These are phyloP conservation scores for Antechinus flavipes DNA, from an alignment of 2,113 vertebrate genomes.

Conservation along the genomic window DNA sequence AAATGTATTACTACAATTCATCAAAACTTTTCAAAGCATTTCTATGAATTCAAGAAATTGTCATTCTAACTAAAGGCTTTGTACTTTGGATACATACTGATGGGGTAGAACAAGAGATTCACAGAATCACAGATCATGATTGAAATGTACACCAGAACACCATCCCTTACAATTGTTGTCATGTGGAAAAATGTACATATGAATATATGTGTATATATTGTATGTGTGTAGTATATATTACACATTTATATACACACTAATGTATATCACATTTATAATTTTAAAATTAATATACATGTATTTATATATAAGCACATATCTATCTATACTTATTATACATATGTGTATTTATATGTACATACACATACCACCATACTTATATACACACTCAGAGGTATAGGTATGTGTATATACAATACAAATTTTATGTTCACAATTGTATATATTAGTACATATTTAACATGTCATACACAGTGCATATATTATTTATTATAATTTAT, in stretches of 20 bases:
- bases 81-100: background rate
- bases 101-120: background rate
- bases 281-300: background rate
- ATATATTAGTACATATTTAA: background rate
- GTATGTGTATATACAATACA: background rate
- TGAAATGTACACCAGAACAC: background rate
- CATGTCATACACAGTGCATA: background rate
- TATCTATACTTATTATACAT: background rate
- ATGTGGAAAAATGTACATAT: background rate
- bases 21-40: background rate
- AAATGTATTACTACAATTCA: background rate
- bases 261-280: background rate
- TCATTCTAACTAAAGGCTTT: background rate
- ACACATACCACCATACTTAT: background rate
- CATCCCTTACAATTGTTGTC: background rate
- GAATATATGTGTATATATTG: background rate
- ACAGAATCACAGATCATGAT: background rate
- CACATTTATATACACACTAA: background rate
- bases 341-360: background rate
- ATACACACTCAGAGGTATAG: background rate
- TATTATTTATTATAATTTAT: no score
- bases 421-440: background rate
- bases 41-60: background rate
- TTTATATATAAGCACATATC: no score
- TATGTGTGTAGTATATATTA: background rate